A percentile compares a stretch with the other conserved stretches of the same genome.
phyloP scores from a whole-genome alignment of 2,797 vertebrate genomes.

The Malacoraja senta region DNA sequence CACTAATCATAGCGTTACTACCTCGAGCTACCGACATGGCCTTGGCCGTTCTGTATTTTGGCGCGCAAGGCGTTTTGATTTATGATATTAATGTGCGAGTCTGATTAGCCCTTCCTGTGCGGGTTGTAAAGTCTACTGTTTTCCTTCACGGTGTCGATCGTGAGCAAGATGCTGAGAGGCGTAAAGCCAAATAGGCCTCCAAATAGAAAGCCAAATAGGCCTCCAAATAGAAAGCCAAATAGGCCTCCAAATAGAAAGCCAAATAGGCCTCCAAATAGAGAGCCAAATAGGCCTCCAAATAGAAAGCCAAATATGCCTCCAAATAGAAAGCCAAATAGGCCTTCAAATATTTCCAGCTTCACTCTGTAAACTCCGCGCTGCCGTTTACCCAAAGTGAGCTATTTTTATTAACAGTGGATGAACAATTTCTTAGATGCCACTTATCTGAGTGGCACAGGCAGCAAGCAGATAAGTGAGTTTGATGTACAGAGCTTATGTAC shows the following conservation, averaged over 20 bases:
- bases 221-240: no score
- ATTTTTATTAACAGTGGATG: slow-evolving; percentile 46
- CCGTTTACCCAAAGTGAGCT: slow-evolving; percentile 42
- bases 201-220: no score
- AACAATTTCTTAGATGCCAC: slow-evolving; percentile 49
- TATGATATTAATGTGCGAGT: slow-evolving; percentile 9
- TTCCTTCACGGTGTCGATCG: not conserved
- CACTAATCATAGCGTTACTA: no score
- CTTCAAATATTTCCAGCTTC: slow-evolving; percentile 7
- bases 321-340: no score
- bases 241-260: no score
- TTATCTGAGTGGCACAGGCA: slow-evolving; percentile 53
- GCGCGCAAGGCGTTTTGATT: slow-evolving; percentile 6
- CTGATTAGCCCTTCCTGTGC: not conserved
- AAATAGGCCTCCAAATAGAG: no score
- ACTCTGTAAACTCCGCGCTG: slow-evolving; percentile 28
- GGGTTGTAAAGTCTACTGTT: slow-evolving; percentile 19
- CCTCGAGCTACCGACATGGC: not conserved
- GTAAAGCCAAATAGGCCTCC: no score
- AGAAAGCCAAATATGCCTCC: no score
- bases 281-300: no score
- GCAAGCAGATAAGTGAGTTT: slow-evolving; percentile 54
- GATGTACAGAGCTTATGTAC: slow-evolving; percentile 56
- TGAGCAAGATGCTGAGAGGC: not conserved
- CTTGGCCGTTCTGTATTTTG: not conserved